These are phyloP conservation scores for Drosophila meridionalis DNA, from an alignment of 2,888 invertebrate species.

Conservation along the genomic window DNA sequence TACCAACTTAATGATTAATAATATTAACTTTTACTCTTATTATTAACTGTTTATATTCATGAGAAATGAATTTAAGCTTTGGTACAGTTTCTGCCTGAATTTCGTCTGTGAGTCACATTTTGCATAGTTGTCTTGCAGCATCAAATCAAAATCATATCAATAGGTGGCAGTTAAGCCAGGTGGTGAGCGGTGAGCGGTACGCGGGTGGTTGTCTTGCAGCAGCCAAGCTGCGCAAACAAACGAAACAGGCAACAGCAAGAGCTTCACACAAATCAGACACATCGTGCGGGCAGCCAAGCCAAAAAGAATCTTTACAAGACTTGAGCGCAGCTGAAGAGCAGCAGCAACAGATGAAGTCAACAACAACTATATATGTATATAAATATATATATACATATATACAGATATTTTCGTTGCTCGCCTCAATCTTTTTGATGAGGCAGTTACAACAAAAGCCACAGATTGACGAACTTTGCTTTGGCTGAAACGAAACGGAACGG, in stretches of 20 bases:
- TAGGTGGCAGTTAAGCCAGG: background rate
- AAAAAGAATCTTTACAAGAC: slow-evolving; percentile 57
- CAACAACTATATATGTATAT: slow-evolving; percentile 29
- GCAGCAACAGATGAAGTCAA: slow-evolving; percentile 24
- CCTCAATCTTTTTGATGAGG: slow-evolving; percentile 71
- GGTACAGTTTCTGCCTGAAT: slow-evolving; percentile 38
- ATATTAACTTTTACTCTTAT: no score
- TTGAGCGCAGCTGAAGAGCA: slow-evolving; percentile 49
- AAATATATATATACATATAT: slow-evolving; percentile 10
- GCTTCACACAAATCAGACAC: slow-evolving; percentile 25
- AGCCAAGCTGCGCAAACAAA: slow-evolving; percentile 40
- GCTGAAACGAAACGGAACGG: slow-evolving; percentile 52
- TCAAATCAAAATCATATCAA: slow-evolving; percentile 39
- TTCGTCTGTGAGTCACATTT: slow-evolving; percentile 27
- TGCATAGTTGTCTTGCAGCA: slow-evolving; percentile 18
- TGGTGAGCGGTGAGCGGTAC: background rate
- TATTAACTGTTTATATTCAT: background rate
- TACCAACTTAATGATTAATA: background rate
- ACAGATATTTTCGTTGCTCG: slow-evolving; percentile 49
- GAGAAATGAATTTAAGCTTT: background rate
- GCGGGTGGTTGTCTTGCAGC: slow-evolving; percentile 9
- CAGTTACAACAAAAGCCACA: slow-evolving; percentile 71
- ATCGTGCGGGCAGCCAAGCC: slow-evolving; percentile 35
- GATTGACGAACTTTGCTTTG: slow-evolving; percentile 72
- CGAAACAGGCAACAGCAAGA: slow-evolving; percentile 25